phyloP scores from a whole-genome alignment of 2,113 vertebrate genomes.

The Aix galericulata region DNA sequence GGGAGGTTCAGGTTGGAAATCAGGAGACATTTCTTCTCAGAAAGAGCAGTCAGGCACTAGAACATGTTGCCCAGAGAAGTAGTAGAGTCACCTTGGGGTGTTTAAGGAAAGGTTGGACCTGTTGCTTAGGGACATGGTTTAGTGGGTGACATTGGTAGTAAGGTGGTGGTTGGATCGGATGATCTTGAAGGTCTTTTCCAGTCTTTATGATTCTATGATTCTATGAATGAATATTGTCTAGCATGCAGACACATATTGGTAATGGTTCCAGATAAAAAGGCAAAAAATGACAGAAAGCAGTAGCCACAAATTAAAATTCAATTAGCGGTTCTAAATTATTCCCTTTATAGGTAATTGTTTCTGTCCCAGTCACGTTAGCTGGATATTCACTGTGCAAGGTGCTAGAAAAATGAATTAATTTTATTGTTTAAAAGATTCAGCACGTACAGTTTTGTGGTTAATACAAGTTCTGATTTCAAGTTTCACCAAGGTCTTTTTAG shows the following conservation, averaged over 20 bases:
- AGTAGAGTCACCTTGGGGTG: no score
- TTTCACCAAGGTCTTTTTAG: background rate
- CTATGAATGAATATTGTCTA: background rate
- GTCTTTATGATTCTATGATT: no score
- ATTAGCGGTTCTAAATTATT: background rate
- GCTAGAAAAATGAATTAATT: background rate
- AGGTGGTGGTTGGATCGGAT: no score
- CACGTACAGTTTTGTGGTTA: background rate
- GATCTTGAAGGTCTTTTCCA: no score
- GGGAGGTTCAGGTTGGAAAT: no score
- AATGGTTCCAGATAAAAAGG: background rate
- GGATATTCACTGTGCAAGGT: background rate
- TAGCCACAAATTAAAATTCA: background rate
- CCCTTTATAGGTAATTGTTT: background rate
- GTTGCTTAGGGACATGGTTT: no score
- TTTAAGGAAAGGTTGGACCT: no score
- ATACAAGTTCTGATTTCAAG: background rate
- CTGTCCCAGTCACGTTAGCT: background rate
- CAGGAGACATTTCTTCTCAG: no score
- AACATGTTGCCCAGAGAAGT: no score
- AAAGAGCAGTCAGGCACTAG: no score
- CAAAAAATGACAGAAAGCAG: background rate
- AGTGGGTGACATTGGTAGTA: no score
- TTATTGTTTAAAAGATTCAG: background rate
- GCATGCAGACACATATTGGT: background rate